Evolutionary conservation across 2,113 vertebrate species (phyloP).

Genomic region (Lepus europaeus): DNA sequence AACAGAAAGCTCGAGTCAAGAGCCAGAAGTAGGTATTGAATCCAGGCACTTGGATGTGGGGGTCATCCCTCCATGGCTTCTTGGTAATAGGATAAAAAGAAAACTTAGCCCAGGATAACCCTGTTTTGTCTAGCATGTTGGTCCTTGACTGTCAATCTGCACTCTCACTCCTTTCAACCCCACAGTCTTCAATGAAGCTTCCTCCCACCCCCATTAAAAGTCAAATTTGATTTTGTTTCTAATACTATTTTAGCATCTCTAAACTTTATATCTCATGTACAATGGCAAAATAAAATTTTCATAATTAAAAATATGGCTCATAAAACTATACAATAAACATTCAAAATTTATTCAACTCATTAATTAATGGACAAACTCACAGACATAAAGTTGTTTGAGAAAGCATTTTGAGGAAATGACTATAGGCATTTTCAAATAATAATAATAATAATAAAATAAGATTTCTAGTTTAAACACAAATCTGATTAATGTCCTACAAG

Average conservation of each 20-base stretch:
- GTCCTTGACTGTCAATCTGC: neutral
- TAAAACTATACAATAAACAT: neutral
- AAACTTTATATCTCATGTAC: neutral
- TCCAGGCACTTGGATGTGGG: neutral
- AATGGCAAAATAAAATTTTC: conserved; percentile 19
- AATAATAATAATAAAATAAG: neutral
- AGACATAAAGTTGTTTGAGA: neutral
- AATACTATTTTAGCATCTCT: neutral
- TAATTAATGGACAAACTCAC: neutral
- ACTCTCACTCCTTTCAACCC: neutral
- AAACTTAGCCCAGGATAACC: neutral
- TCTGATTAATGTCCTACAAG: neutral
- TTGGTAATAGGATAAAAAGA: neutral
- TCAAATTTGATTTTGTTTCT: conserved; percentile 43
- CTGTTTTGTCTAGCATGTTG: neutral
- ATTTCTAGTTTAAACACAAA: conserved; percentile 26
- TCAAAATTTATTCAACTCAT: conserved; percentile 30
- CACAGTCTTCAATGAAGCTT: neutral
- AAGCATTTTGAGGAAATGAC: neutral
- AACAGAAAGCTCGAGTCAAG: too few species aligned
- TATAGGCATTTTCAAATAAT: neutral
- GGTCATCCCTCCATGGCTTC: neutral
- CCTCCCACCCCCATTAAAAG: neutral
- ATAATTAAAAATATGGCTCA: neutral
- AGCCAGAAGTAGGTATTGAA: too few species aligned